Evolutionary conservation across 2,113 vertebrate species (phyloP).

Genomic region (Sitta europaea): DNA sequence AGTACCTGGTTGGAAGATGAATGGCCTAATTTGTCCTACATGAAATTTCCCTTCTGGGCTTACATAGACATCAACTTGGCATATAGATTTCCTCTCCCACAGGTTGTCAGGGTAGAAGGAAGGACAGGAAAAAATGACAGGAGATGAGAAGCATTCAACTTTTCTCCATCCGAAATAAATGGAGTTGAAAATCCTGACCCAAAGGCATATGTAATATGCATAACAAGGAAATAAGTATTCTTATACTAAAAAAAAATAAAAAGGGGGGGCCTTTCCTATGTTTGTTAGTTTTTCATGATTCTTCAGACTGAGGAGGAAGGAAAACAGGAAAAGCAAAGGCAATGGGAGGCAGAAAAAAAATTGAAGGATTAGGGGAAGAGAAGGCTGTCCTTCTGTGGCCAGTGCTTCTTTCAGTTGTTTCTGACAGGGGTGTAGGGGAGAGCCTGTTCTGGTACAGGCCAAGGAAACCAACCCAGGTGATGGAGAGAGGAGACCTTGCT

Average conservation of each 20-base stretch:
- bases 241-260: background rate
- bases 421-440: accelerated
- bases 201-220: too few relatives aligned
- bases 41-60: background rate
- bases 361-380: background rate
- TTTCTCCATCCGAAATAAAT: background rate
- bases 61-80: background rate
- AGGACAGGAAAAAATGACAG: background rate
- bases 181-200: too few relatives aligned
- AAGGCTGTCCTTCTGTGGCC: background rate
- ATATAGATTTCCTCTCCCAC: background rate
- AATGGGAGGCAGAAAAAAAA: background rate
- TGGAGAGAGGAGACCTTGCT: background rate
- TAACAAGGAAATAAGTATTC: background rate
- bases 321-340: background rate
- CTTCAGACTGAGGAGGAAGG: background rate
- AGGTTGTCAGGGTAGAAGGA: background rate
- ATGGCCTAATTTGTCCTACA: background rate
- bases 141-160: background rate
- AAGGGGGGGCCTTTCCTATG: background rate
- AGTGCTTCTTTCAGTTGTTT: background rate
- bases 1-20: background rate
- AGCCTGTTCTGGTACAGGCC: background rate
- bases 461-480: background rate
- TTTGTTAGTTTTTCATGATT: background rate